Base-by-base conservation (phyloP, 2,888 invertebrate species). In the Synergus gifuensis region DNA sequence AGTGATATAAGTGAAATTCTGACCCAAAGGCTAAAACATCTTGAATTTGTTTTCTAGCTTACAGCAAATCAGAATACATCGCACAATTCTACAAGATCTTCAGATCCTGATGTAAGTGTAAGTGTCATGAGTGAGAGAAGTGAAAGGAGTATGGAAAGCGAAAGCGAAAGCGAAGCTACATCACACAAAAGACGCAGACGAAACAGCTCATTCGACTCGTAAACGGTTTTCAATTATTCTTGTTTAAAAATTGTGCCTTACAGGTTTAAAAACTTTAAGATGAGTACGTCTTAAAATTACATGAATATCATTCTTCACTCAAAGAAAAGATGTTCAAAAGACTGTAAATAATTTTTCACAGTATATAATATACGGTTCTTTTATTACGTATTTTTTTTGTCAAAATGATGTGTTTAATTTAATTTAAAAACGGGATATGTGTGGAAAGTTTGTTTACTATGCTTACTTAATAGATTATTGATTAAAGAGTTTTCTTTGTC, bases 401-500 rank as follows among this genome's bases (percentile, higher is more conserved):
- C 28, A 28, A 28, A 3, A 28, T 28, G 28, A 28, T 28, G 2
- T 28, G 28, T 28, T 28, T 28, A 54, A 54, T 54, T n/a, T 14
- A n/a, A 54, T 54, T 7, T 54, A 54, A n/a, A 54, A 54, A n/a
- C 16, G n/a, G 28, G 3, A 28, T 49, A 7, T 8, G 0, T n/a
- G 54, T 54, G 54, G 8, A 54, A n/a, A 54, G n/a, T 54, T 54
- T n/a, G 2, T 16, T 8, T 14, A n/a, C 28, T 28, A 54, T n/a
- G 54, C n/a, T 54, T 54, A 16, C n/a, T 2, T 49, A 5, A n/a
- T 16, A 7, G n/a, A 7, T n/a, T 49, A n/a, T n/a, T n/a, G 9
- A 9, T 3, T 54, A n/a, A 54, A 54, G n/a, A 54, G n/a, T 54
- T 54, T 54, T 1, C 7, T 54, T n/a, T 54, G n/a, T 76, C 93